Conservation (phyloP, 2,888 invertebrate genomes). For the Hesperia comma region DNA sequence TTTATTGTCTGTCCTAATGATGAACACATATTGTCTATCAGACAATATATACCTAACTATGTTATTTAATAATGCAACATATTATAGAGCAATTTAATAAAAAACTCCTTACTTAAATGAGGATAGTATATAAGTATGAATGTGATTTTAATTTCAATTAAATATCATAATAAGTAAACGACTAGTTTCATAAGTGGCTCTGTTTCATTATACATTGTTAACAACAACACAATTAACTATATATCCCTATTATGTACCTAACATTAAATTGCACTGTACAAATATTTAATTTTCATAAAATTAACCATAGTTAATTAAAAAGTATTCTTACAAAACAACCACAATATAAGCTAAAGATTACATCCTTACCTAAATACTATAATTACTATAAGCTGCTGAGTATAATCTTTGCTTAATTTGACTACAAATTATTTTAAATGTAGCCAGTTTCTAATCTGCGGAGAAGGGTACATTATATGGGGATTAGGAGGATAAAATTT, state of each 20-base stretch:
- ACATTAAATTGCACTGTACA: conserved; percentile 14
- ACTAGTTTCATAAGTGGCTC: conserved; percentile 15
- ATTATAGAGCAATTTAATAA: no score
- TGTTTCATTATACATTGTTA: conserved; percentile 1
- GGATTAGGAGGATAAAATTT: conserved; percentile 19
- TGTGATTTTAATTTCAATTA: no score
- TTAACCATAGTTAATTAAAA: neutral
- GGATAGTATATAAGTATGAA: no score
- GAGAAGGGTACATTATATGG: neutral
- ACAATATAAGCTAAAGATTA: neutral
- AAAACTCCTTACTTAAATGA: no score
- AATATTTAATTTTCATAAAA: conserved; percentile 7
- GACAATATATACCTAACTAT: conserved; percentile 40
- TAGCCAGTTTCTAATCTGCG: conserved; percentile 3
- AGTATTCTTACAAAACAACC: neutral
- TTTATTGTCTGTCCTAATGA: conserved; percentile 62
- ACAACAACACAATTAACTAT: neutral
- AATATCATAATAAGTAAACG: conserved; percentile 2
- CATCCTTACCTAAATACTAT: neutral
- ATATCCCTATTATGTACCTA: neutral
- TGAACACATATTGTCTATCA: conserved; percentile 54
- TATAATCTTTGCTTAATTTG: neutral
- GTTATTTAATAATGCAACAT: neutral
- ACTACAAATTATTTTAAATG: neutral
- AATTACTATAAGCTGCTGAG: neutral